Conservation (phyloP, 1,140 invertebrate genomes). For the Schmidtea mediterranea region DNA sequence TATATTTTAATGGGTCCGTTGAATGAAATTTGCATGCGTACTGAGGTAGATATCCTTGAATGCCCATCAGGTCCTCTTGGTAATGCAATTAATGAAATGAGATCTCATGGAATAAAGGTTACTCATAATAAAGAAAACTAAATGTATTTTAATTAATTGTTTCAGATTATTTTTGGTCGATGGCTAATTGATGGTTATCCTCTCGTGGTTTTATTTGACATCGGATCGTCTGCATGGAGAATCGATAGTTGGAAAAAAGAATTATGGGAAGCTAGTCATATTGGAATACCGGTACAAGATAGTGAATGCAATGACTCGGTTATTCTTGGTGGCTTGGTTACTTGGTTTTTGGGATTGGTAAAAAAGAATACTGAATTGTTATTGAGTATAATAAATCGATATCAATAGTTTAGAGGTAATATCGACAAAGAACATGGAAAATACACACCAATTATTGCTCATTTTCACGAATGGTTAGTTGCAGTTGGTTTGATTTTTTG, state of each 20-base stretch:
- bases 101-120: background rate
- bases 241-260: slow-evolving; percentile 81
- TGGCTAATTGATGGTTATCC: slow-evolving; percentile 98
- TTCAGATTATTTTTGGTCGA: slow-evolving; percentile 56
- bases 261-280: slow-evolving; percentile 16
- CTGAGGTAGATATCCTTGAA: background rate
- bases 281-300: slow-evolving; percentile 4
- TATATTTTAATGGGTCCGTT: slow-evolving; percentile 77
- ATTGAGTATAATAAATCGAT: background rate
- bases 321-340: slow-evolving; percentile 2
- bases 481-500: slow-evolving; percentile 66
- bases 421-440: background rate
- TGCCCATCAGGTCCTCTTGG: background rate
- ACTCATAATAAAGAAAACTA: too few relatives aligned
- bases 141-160: background rate
- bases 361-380: background rate
- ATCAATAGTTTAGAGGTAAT: too few relatives aligned
- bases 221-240: slow-evolving; percentile 80
- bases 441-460: slow-evolving; percentile 18
- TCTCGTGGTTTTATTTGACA: slow-evolving; percentile 84
- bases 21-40: slow-evolving; percentile 2
- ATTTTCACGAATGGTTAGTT: slow-evolving; percentile 97
- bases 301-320: slow-evolving; percentile 4
- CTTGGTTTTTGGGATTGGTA: slow-evolving; percentile 5
- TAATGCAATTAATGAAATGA: slow-evolving; percentile 1